Evolutionary conservation across 2,888 invertebrate genomes (phyloP).

Genomic region (Eutolmus rufibarbis): DNA sequence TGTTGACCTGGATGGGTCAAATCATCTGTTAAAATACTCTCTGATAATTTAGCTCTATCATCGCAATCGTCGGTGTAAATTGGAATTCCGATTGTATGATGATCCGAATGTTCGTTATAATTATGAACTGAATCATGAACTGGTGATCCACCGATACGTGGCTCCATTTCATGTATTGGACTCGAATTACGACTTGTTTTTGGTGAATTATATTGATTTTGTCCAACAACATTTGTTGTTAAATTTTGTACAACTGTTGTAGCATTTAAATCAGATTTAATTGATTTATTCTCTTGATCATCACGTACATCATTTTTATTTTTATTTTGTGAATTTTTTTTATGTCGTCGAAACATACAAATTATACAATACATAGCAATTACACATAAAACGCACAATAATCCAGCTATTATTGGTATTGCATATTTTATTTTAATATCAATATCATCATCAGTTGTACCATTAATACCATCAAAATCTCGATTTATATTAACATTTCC

Average conservation of each 20-base stretch:
- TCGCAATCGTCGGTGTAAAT: conserved; percentile 60
- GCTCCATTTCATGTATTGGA: conserved; percentile 7
- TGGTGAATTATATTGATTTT: conserved; percentile 1
- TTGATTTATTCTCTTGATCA: conserved; percentile 52
- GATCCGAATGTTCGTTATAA: conserved; percentile 54
- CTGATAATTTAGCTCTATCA: conserved; percentile 54
- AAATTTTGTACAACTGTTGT: neutral
- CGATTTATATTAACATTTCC: neutral
- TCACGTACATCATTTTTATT: conserved; percentile 57
- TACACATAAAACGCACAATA: conserved; percentile 45
- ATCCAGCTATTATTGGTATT: conserved; percentile 49
- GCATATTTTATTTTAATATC: conserved; percentile 48
- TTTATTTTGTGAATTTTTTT: conserved; percentile 51
- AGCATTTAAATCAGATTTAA: conserved; percentile 55
- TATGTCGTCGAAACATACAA: conserved; percentile 42
- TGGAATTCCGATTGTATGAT: conserved; percentile 63
- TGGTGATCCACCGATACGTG: neutral
- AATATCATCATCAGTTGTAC: neutral
- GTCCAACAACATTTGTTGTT: conserved; percentile 17
- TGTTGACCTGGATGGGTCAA: neutral
- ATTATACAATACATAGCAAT: conserved; percentile 47
- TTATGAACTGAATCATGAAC: neutral
- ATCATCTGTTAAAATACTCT: neutral
- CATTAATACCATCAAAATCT: neutral
- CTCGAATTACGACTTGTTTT: neutral